These are phyloP conservation scores for Rhopilema esculentum DNA, from an alignment of 30 jellyfish, hydroid and myxozoan genomes.

Conservation along the genomic window DNA sequence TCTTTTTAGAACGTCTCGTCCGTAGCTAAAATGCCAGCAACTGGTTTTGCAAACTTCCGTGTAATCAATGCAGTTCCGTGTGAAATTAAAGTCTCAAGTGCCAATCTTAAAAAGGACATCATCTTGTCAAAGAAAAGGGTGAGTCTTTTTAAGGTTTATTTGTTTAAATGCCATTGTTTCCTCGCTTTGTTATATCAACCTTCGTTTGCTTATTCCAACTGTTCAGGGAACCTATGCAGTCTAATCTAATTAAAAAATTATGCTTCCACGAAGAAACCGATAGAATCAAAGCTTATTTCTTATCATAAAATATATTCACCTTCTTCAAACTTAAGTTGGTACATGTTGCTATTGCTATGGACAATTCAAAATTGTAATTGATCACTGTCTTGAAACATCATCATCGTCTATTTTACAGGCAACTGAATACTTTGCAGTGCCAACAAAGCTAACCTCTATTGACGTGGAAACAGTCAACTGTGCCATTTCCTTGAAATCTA, in stretches of 20 bases:
- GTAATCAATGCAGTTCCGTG: constrained; percentile 93
- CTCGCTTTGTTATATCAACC: neutral
- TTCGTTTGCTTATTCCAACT: no score
- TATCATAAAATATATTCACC: no score
- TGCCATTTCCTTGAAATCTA: constrained; percentile 65
- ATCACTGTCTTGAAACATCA: no score
- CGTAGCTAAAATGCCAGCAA: constrained; percentile 98
- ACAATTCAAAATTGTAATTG: no score
- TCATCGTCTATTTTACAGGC: no score
- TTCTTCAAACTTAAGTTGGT: no score
- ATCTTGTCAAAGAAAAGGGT: constrained; percentile 76
- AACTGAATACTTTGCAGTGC: constrained; percentile 95
- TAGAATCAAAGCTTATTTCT: no score
- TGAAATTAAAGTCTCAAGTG: constrained; percentile 72
- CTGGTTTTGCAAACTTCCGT: constrained; percentile 97
- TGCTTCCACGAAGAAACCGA: no score
- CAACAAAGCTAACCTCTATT: constrained; percentile 68
- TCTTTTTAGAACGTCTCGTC: constrained; percentile 81
- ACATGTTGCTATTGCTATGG: no score
- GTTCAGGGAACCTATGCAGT: no score
- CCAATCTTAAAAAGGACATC: constrained; percentile 71
- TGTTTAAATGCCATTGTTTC: neutral
- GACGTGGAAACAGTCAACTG: constrained; percentile 78
- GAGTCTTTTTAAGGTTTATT: neutral
- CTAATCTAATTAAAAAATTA: no score